Evolutionary conservation across 1,140 invertebrate genomes (phyloP), one percentile per base, ranked within the genome.

Genomic region (Lepeophtheirus salmonis): DNA sequence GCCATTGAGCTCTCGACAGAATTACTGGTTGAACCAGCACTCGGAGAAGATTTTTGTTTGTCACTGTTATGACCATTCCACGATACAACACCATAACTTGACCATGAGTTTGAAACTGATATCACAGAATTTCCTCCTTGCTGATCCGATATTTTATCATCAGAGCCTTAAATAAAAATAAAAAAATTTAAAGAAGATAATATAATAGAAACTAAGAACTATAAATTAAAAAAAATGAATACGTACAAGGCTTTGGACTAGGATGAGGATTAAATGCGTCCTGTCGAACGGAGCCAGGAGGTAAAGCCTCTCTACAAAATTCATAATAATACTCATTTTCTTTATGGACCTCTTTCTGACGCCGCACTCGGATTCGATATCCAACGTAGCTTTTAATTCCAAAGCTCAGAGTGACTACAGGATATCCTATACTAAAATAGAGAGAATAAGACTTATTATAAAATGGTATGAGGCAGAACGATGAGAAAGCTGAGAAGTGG

Each of bases 281-380:
- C 18, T 61, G 41, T 50, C 59, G 17, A 26, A 50, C 25, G 14
- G 63, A 50, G 25, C 64, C 73, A 62, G 74, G 67, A 58, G 89
- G 89, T 70, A 95, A 73, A 64, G 90, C 89, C 75, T 94, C 83
- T 68, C 86, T 80, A 71, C 95, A 75, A 66, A 96, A 77, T 71
- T 92, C 84, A 74, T 89, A 81, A 73, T 92, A 94, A 76, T 92
- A 92, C 71, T 91, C 85, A 75, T 96, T 96, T 74, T 91, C 87
- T 74, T 87, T 88, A 61, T 88, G 83, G 64, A 95, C 88, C 69
- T 90, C 86, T 70, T 84, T 83, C 75, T 95, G 89, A 70, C 86
- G 84, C 65, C 87, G 79, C 79, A 89, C 78, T 16, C 88, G 79
- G 77, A 94, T 83, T 75, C 85, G 81, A 73, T 88, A 90, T 63